Base-by-base conservation (phyloP, 2,797 vertebrate genomes). In the Pangasius sanitwongsei region DNA sequence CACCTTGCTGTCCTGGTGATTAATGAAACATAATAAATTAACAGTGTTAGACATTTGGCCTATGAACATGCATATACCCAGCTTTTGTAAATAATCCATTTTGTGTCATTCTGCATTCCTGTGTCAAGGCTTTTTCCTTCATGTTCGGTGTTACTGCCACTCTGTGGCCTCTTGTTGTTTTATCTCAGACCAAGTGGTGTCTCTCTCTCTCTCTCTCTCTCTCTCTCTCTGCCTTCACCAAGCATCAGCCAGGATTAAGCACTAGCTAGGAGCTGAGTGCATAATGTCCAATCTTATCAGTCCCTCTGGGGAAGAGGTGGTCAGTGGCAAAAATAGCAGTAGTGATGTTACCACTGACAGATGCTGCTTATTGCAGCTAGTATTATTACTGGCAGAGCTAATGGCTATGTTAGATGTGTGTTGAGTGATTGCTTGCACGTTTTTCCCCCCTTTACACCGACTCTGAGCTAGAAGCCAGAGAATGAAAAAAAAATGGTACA, bases 241-340 rank as follows among this genome's bases (percentile, higher is more conserved):
- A 87, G 80, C 81, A 55, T 69, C 41, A 59, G 31, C 48, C 83
- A 86, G 83, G 86, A 83, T 83, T 87, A 87, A 87, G 81, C 86
- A 89, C 89, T 89, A 89, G 86, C 88, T 67, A 34, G 48, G 75
- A 87, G 88, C 75, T 87, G 90, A 89, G 82, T 89, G 83, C 82
- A 91, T 89, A 87, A 89, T 89, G 83, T 84, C 86, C 86, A 87
- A 78, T 83, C 86, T 89, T 87, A 87, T 89, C 89, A 87, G 72
- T 87, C 72, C 83, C 89, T 75, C 89, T 34, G 81, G 89, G 70
- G 86, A 87, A 84, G 89, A 87, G 81, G 81, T 89, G 86, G 61
- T 87, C 89, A 12, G 53, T 31, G 9, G 86, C 81, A 87, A 87
- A 89, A 84, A 87, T 84, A 89, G 89, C 81, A 84, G 53, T 80